phyloP scores from a whole-genome alignment of 2,888 invertebrate genomes.

The Aphidoletes aphidimyza region DNA sequence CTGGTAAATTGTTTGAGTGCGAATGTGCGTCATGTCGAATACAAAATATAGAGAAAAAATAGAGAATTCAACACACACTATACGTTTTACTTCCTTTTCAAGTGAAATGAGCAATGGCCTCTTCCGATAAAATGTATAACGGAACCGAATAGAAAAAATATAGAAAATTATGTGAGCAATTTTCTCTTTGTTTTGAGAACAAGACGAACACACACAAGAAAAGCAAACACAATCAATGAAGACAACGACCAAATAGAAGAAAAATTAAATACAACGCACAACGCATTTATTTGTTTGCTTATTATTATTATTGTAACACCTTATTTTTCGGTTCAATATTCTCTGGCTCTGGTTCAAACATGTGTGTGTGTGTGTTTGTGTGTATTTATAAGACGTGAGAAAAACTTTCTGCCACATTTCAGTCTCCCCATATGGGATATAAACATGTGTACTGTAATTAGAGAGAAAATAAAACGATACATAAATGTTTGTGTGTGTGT shows the following conservation, averaged over 20 bases:
- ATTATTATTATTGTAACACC: conserved; percentile 52
- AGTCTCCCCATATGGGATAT: neutral
- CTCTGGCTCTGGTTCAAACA: neutral
- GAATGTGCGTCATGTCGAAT: no score
- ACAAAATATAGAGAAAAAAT: no score
- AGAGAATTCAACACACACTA: neutral
- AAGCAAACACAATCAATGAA: neutral
- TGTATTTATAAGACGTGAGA: conserved; percentile 49
- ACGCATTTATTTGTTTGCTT: conserved; percentile 26
- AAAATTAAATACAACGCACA: no score
- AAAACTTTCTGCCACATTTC: conserved; percentile 50
- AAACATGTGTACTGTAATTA: conserved; percentile 17
- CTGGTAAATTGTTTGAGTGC: no score
- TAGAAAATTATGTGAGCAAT: conserved; percentile 35
- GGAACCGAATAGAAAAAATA: neutral
- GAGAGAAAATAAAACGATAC: conserved; percentile 33
- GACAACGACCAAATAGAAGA: conserved; percentile 7
- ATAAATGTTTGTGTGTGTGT: no score
- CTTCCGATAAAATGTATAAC: conserved; percentile 4
- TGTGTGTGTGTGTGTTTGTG: neutral
- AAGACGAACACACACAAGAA: neutral
- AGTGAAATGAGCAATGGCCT: neutral
- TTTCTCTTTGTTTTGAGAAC: conserved; percentile 7
- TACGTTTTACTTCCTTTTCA: neutral
- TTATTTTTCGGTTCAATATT: conserved; percentile 51